phyloP scores from a whole-genome alignment of 2,113 vertebrate species.

The Callorhinus ursinus region DNA sequence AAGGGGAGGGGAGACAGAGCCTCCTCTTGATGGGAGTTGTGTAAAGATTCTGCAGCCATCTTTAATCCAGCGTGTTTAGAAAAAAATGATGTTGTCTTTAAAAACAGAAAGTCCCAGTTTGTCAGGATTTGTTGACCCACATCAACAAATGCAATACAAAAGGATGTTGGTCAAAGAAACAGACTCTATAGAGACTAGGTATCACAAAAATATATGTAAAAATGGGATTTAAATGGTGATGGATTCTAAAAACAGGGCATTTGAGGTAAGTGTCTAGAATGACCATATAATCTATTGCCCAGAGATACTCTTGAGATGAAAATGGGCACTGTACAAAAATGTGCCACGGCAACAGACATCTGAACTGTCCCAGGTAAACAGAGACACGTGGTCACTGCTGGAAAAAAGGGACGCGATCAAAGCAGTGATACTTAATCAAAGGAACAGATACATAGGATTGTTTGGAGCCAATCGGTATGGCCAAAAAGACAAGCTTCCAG shows the following conservation, averaged over 20 bases:
- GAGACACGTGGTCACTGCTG: fast-evolving
- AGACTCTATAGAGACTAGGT: not conserved
- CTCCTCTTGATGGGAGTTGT: not conserved
- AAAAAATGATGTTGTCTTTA: not conserved
- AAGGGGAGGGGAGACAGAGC: not conserved
- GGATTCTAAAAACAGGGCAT: not conserved
- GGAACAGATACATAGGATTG: not conserved
- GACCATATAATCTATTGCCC: not conserved
- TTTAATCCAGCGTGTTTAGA: not conserved
- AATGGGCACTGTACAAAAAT: too few species aligned
- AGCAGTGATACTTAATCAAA: not conserved
- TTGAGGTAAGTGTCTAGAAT: not conserved
- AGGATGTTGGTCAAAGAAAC: not conserved
- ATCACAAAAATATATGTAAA: not conserved
- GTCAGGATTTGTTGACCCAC: not conserved
- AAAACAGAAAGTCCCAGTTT: not conserved
- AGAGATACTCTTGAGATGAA: not conserved
- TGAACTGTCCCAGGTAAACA: not conserved
- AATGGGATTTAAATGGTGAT: not conserved
- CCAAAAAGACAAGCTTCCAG: not conserved
- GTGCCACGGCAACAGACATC: not conserved
- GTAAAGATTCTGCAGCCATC: not conserved
- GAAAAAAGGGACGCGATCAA: not conserved
- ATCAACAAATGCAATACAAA: not conserved
- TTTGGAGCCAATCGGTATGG: not conserved